These are phyloP conservation scores for Drosophila saltans DNA, from an alignment of 1,140 invertebrate genomes.

Conservation along the genomic window DNA sequence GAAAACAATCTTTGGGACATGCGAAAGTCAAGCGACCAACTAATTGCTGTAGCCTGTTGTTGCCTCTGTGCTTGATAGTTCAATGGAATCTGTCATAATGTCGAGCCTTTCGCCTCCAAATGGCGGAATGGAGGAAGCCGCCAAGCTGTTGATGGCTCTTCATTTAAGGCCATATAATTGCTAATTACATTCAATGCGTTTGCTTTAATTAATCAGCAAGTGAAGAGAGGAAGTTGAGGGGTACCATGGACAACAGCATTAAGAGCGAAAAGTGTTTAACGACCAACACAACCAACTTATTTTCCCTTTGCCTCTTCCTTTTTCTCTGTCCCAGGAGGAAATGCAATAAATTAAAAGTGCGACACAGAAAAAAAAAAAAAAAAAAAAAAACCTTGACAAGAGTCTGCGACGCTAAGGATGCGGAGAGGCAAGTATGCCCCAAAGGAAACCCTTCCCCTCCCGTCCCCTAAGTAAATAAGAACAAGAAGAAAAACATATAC, in stretches of 20 bases:
- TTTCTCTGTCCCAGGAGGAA: slow-evolving; percentile 44
- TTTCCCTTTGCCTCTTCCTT: not conserved
- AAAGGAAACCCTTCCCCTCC: not conserved
- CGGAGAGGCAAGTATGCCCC: not conserved
- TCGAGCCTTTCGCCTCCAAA: slow-evolving; percentile 15
- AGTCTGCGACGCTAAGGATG: slow-evolving; percentile 7
- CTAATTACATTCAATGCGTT: slow-evolving; percentile 56
- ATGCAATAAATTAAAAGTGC: slow-evolving; percentile 65
- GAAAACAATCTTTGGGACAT: slow-evolving; percentile 30
- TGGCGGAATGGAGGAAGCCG: slow-evolving; percentile 32
- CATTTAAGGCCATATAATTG: slow-evolving; percentile 50
- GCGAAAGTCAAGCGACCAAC: slow-evolving; percentile 52
- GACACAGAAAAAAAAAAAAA: slow-evolving; percentile 37
- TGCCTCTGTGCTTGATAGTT: slow-evolving; percentile 6
- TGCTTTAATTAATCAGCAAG: slow-evolving; percentile 49
- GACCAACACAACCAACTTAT: not conserved
- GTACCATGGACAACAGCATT: slow-evolving; percentile 24
- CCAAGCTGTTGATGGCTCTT: slow-evolving; percentile 37
- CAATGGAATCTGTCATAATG: slow-evolving; percentile 41
- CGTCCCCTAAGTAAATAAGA: not conserved
- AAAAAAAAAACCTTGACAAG: slow-evolving; percentile 32
- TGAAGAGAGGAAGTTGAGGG: slow-evolving; percentile 5
- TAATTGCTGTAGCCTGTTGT: slow-evolving; percentile 30
- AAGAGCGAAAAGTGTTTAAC: slow-evolving; percentile 21
- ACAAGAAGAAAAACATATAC: not conserved